Evolutionary conservation across 1,140 invertebrate species (phyloP).

Genomic region (Hydropsyche tenuis): DNA sequence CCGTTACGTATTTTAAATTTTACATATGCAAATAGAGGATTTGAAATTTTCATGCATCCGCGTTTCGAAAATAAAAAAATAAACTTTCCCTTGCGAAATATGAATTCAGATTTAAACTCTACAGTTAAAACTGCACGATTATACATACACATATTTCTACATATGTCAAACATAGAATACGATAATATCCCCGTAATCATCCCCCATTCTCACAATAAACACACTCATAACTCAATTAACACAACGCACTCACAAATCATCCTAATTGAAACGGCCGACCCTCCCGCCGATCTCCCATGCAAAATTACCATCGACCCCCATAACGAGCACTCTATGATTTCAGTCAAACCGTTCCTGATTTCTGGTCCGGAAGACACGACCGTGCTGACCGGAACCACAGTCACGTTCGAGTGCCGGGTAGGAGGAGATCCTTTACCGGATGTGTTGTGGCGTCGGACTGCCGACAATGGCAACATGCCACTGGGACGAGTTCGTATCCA

Average conservation of each 20-base stretch:
- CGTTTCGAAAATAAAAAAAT: too few species aligned
- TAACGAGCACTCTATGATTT: slow-evolving; percentile 37
- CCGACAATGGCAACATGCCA: slow-evolving; percentile 74
- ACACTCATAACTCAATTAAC: slow-evolving; percentile 46
- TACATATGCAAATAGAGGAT: too few species aligned
- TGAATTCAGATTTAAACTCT: too few species aligned
- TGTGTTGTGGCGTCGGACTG: slow-evolving; percentile 74
- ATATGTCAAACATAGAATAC: too few species aligned
- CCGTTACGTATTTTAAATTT: too few species aligned
- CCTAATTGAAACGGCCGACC: too few species aligned
- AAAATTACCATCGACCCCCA: slow-evolving; percentile 53
- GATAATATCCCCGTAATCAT: too few species aligned
- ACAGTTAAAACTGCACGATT: too few species aligned
- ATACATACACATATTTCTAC: too few species aligned
- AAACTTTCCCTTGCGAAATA: too few species aligned
- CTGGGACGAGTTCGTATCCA: slow-evolving; percentile 77
- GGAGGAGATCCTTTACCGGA: slow-evolving; percentile 77
- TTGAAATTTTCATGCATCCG: too few species aligned
- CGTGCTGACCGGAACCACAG: slow-evolving; percentile 73
- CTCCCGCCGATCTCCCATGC: too few species aligned
- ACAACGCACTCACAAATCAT: slow-evolving; percentile 50
- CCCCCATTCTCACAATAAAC: slow-evolving; percentile 46
- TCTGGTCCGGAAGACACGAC: slow-evolving; percentile 77
- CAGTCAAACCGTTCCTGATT: slow-evolving; percentile 83
- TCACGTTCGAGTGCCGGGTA: slow-evolving; percentile 80